A percentile compares a stretch with the other conserved stretches of the same genome.
phyloP scores from a whole-genome alignment of 2,113 vertebrate genomes.

The Cettia cetti region DNA sequence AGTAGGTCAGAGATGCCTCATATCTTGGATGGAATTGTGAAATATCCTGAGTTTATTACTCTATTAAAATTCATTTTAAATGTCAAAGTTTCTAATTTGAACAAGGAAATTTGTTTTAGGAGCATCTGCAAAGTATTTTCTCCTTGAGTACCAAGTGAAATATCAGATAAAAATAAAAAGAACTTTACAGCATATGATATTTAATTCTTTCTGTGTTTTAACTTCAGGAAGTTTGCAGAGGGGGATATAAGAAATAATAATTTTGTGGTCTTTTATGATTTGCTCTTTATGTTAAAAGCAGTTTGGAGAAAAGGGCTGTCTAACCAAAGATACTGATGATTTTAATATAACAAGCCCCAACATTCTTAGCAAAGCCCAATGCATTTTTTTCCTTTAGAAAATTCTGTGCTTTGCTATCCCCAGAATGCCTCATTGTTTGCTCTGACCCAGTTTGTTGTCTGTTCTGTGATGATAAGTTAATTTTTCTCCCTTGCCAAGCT shows the following conservation, averaged over 20 bases:
- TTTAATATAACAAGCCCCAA: neutral
- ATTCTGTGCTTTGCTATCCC: neutral
- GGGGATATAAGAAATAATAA: neutral
- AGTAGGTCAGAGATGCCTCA: neutral
- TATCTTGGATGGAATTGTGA: conserved; percentile 8
- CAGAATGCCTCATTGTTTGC: neutral
- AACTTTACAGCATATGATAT: neutral
- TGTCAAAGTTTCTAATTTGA: conserved; percentile 53
- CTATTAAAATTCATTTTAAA: conserved; percentile 62
- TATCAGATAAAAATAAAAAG: conserved; percentile 23
- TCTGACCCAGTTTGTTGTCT: neutral
- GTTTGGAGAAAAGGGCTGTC: neutral
- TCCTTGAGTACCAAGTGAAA: conserved; percentile 8
- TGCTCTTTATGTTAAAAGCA: neutral
- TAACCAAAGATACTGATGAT: neutral
- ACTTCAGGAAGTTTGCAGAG: neutral
- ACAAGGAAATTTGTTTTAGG: conserved; percentile 48
- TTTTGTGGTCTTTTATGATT: neutral
- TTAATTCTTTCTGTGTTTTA: neutral
- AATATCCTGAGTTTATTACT: conserved; percentile 35
- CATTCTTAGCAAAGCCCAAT: neutral
- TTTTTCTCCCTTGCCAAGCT: neutral
- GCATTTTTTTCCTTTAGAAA: neutral
- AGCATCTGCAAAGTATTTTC: conserved; percentile 10
- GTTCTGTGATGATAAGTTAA: neutral